Base-by-base conservation (phyloP, 2,797 vertebrate species). In the Pseudotriccus pelzelni region DNA sequence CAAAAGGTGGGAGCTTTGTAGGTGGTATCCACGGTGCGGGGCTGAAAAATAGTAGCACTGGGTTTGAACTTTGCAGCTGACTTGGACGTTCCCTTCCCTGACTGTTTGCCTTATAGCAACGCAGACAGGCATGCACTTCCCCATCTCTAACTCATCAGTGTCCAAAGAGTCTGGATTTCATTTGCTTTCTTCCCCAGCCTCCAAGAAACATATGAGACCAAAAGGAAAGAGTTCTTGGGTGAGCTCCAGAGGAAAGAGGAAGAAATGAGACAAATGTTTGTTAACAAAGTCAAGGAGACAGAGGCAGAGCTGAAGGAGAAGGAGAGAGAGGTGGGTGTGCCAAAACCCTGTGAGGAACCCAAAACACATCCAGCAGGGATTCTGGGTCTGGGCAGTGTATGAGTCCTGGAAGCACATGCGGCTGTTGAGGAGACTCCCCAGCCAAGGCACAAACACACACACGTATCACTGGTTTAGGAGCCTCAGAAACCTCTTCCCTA, bases 221-320 rank as follows among this genome's bases (percentile, higher is more conserved):
- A 99, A 97, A 98, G 99, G 96, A 99, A 99, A 97, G 99, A 99
- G 97, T 99, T 99, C 97, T 97, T 99, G 76, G 98, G 98, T 0
- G 99, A 99, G 91, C 98, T 99, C 96, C 99, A 99, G 97, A 98
- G 94, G 66, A 99, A 99, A 95, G 99, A 99, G 97, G 99, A 99
- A 92, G 99, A 99, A 96, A 99, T 99, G 99, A 98, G 99, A 78
- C 99, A 99, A 97, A 99, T 99, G 99, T 99, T 99, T 89, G 99
- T 99, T 86, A 99, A 98, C 97, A 99, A 99, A 98, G 99, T 99
- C 82, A 99, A 99, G 98, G 99, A 99, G 97, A 99, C 99, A 0
- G 99, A 99, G 96, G 98, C 98, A 9, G 99, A 99, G 94, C 97
- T 99, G 92, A 99, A 99, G 96, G 99, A 99, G 92, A 99, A 99